phyloP scores from a whole-genome alignment of 30 jellyfish, hydroid and myxozoan species.

The Aurelia coerulea region DNA sequence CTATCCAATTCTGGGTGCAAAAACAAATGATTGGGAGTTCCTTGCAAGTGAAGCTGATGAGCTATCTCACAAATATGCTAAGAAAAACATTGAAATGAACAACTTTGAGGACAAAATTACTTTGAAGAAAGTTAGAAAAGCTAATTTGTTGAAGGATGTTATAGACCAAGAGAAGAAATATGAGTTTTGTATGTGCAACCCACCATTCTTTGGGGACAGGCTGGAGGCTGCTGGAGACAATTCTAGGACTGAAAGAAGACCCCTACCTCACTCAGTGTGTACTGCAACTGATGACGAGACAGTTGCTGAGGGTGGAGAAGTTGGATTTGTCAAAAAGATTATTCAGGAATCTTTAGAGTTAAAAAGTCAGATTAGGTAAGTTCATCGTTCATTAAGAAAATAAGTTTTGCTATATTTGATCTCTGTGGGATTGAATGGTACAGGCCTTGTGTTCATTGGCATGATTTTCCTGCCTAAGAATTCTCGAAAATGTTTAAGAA shows the following conservation, averaged over 20 bases:
- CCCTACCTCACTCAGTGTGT: slow-evolving; percentile 70
- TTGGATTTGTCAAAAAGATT: slow-evolving; percentile 78
- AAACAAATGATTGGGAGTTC: slow-evolving; percentile 81
- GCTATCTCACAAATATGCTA: slow-evolving; percentile 65
- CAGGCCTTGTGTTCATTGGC: too few relatives aligned
- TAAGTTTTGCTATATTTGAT: too few relatives aligned
- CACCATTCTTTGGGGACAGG: slow-evolving; percentile 94
- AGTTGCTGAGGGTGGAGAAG: slow-evolving; percentile 94
- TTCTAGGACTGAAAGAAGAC: slow-evolving; percentile 83
- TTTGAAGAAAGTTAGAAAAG: slow-evolving; percentile 18
- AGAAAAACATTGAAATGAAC: slow-evolving; percentile 69
- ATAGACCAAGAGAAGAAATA: slow-evolving; percentile 15
- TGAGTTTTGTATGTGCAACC: slow-evolving; percentile 94
- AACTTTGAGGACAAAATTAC: slow-evolving; percentile 7
- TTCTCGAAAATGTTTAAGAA: too few relatives aligned
- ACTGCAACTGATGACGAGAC: slow-evolving; percentile 89
- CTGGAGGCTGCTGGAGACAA: slow-evolving; percentile 50
- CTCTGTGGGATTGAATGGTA: too few relatives aligned
- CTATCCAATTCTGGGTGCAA: slow-evolving; percentile 85
- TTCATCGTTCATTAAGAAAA: too few relatives aligned
- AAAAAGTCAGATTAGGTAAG: slow-evolving; percentile 71
- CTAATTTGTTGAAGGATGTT: slow-evolving; percentile 28
- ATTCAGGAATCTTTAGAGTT: slow-evolving; percentile 76
- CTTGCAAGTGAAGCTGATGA: slow-evolving; percentile 88
- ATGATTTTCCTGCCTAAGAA: too few relatives aligned